Evolutionary conservation across 2,113 vertebrate species (phyloP).

Genomic region (Crypturellus undulatus): DNA sequence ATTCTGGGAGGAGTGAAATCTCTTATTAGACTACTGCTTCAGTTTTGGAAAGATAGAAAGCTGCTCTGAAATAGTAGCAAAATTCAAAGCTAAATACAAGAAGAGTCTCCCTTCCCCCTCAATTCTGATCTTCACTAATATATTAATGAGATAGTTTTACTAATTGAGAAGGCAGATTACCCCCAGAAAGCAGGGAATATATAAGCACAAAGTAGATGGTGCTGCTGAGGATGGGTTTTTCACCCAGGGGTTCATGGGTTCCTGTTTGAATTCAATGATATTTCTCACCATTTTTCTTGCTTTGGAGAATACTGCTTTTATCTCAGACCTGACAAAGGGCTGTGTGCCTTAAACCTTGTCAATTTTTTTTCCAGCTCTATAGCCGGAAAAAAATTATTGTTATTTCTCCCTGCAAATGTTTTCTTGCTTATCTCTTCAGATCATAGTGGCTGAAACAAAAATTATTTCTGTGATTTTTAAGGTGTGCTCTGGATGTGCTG

Average conservation of each 20-base stretch:
- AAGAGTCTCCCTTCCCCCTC: too few species aligned
- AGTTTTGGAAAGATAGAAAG: background rate
- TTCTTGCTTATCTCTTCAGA: background rate
- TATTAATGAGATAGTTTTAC: background rate
- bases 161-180: background rate
- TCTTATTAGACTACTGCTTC: background rate
- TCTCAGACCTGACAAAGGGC: background rate
- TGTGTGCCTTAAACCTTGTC: background rate
- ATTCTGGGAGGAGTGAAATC: background rate
- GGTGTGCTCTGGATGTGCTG: too few species aligned
- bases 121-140: background rate
- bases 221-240: background rate
- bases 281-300: background rate
- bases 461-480: background rate
- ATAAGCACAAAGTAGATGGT: background rate
- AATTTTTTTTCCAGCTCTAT: background rate
- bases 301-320: background rate
- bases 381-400: background rate
- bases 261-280: background rate
- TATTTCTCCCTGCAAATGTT: background rate
- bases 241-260: too few species aligned
- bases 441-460: background rate
- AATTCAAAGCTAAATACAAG: background rate
- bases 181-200: background rate
- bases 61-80: background rate